Conservation (phyloP, 2,797 vertebrate species). For the Chaetophractus vellerosus region DNA sequence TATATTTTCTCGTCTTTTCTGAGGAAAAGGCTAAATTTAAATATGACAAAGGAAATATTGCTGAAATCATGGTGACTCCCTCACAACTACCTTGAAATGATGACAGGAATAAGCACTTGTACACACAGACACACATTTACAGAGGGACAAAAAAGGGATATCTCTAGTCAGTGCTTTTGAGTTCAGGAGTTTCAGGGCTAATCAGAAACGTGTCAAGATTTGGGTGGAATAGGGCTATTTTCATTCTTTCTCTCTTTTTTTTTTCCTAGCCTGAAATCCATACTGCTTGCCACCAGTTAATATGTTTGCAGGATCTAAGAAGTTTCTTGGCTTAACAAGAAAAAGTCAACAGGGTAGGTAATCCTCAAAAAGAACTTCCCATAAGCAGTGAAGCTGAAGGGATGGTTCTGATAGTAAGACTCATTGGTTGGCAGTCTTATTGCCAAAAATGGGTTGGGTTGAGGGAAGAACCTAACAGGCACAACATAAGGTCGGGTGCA, state of each 20-base stretch:
- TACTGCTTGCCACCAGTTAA: neutral
- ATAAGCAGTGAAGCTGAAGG: neutral
- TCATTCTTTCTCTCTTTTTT: neutral
- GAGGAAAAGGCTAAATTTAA: constrained; percentile 64
- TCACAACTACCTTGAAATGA: neutral
- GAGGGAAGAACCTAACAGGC: neutral
- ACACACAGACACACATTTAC: neutral
- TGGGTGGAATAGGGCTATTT: neutral
- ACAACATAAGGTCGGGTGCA: neutral
- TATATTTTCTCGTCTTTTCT: constrained; percentile 28
- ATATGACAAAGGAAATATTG: neutral
- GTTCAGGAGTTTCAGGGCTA: neutral
- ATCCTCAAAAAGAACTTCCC: neutral
- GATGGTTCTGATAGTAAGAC: neutral
- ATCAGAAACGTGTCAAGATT: neutral
- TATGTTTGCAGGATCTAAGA: neutral
- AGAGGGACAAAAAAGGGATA: neutral
- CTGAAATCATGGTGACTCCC: neutral
- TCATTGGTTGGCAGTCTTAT: neutral
- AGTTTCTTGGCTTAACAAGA: neutral
- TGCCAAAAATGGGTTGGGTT: neutral
- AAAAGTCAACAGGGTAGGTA: neutral
- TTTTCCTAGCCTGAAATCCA: constrained; percentile 48
- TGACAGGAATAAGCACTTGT: neutral
- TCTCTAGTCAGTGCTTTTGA: constrained; percentile 8